Base-by-base conservation (phyloP, 2,797 vertebrate species). In the Crocodylus rhombifer region DNA sequence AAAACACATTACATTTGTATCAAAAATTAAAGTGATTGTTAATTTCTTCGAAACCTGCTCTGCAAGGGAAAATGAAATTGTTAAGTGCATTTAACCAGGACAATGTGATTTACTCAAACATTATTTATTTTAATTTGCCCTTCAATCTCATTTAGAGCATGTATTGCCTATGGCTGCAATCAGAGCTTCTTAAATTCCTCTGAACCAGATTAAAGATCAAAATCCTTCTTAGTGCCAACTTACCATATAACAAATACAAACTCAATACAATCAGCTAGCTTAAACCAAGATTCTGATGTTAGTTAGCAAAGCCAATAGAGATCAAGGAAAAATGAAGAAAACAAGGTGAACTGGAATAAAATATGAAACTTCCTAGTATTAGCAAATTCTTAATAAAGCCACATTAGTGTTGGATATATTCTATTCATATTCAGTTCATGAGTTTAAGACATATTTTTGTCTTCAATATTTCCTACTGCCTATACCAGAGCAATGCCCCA, bases 181-280 rank as follows among this genome's bases (percentile, higher is more conserved):
- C 95, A 96, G 80, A 91, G 89, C 91, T 95, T 95, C 93, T 96
- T 97, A 95, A 92, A 95, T 96, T 97, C 94, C 92, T 89, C 93
- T 93, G 96, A 97, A 97, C 95, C 95, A 97, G 97, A 98, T 97
- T 97, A 98, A 96, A 97, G 94, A 96, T 96, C 96, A 97, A 97
- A 98, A 97, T 97, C 97, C 96, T 95, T 97, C 97, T 97, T 96
- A 97, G 96, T 97, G 96, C 91, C 94, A 97, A 96, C 58, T 97
- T 97, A 97, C 87, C 97, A 86, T 80, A 58, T 90, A 95, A 96
- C 90, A 96, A 97, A 96, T 95, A 92, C 88, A 96, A 97, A 93
- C 93, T 94, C 95, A 97, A 92, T 97, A 90, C 79, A 97, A 95
- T 97, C 96, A 97, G 84, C 71, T 93, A 94, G 92, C 94, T 97